Base-by-base conservation (phyloP, 2,888 invertebrate species). In the Xylophagus ater region DNA sequence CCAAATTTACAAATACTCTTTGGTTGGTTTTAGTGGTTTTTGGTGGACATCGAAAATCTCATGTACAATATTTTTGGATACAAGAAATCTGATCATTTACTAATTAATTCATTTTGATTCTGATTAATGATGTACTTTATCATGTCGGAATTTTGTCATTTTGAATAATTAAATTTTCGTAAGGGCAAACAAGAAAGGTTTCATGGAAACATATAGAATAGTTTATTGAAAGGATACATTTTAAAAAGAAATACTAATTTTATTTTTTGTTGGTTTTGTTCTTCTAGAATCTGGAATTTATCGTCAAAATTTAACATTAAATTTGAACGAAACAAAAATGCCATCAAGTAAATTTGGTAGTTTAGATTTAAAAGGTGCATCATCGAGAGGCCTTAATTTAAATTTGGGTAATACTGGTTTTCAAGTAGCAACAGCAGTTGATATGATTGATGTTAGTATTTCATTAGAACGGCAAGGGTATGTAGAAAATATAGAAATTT, bases 401-500 rank as follows among this genome's bases (percentile, higher is more conserved):
- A 84, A 84, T 67, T 70, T 85, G 51, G 73, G 74, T 55, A 51
- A 64, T 54, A 37, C 52, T 46, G 34, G 30, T 20, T 35, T 37
- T 20, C 55, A 56, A 41, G 57, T 55, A 40, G 53, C 68, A 41
- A 71, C 72, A 42, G 75, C 78, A 35, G 76, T 78, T 45, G 83
- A 85, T 59, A 71, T 80, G 46, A 79, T 90, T 49, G 88, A 90
- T 58, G 74, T 81, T 5, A 72, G 78, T 47, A 71, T 88, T 51
- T 85, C 89, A 47, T 71, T 90, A 49, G 86, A 89, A 60, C 74
- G 86, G 61, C 90, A 90, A 70, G 85, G 84, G 89, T 89, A 66
- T 66, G 74, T 64, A 46, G 34, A 12, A 15, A 8, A n/a, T n/a
- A n/a, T 23, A n/a, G 33, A 38, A 34, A 46, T 12, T 28, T 34